phyloP scores from a whole-genome alignment of 1,140 invertebrate genomes.

The Drosophila ogumai region DNA sequence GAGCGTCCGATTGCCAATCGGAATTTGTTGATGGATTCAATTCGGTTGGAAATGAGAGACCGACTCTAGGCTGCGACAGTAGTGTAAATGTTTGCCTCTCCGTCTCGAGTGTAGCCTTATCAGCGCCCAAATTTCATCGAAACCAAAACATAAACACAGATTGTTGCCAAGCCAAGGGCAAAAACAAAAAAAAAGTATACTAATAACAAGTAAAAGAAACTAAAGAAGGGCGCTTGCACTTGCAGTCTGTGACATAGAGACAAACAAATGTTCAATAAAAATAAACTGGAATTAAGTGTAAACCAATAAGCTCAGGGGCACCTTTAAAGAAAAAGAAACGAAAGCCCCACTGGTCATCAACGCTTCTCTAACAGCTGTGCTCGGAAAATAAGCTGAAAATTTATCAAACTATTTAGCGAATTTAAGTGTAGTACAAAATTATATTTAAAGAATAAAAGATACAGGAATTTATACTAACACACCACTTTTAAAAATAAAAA shows the following conservation, averaged over 20 bases:
- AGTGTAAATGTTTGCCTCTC: constrained; percentile 42
- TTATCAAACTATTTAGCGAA: not conserved
- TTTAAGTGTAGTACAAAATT: not conserved
- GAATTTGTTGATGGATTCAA: constrained; percentile 61
- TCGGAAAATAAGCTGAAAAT: constrained; percentile 1
- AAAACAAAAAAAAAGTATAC: constrained; percentile 24
- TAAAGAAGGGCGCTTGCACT: constrained; percentile 19
- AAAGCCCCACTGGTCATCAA: constrained; percentile 34
- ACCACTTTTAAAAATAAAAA: too few relatives aligned
- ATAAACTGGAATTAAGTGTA: constrained; percentile 81
- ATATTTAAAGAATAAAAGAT: too few relatives aligned
- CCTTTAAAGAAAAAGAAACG: constrained; percentile 37
- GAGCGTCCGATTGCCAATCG: constrained; percentile 54
- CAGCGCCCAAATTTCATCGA: constrained; percentile 35
- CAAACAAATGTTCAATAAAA: constrained; percentile 63
- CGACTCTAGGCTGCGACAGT: not conserved
- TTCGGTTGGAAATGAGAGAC: constrained; percentile 18
- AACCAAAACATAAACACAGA: constrained; percentile 43
- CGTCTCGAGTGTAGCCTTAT: constrained; percentile 29
- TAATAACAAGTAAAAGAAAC: constrained; percentile 8
- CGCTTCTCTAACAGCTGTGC: constrained; percentile 1
- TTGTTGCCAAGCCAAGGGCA: constrained; percentile 32
- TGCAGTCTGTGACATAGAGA: constrained; percentile 15
- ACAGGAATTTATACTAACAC: too few relatives aligned
- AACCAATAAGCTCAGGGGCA: constrained; percentile 69